Evolutionary conservation across 2,888 invertebrate species (phyloP).

Genomic region (Xanthorhoe spadicearia): DNA sequence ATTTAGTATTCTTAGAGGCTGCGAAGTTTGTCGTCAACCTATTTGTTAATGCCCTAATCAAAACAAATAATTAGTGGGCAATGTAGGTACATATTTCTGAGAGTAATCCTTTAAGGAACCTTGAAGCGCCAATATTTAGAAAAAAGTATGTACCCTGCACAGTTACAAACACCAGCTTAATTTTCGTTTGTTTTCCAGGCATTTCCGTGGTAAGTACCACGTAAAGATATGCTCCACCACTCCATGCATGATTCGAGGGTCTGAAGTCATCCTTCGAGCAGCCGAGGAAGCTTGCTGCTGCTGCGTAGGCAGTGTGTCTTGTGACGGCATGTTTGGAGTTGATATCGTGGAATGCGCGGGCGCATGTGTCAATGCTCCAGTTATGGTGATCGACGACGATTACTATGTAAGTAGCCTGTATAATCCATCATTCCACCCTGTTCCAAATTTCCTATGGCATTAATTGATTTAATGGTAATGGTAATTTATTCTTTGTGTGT

Average conservation of each 20-base stretch:
- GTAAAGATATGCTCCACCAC: slow-evolving; percentile 73
- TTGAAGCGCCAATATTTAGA: neutral
- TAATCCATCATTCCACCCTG: no score
- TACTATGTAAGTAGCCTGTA: slow-evolving; percentile 64
- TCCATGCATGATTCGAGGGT: slow-evolving; percentile 75
- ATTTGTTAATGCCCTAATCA: no score
- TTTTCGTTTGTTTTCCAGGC: slow-evolving; percentile 49
- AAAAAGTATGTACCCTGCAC: no score
- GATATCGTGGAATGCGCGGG: slow-evolving; percentile 73
- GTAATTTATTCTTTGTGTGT: no score
- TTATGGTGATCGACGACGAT: slow-evolving; percentile 73
- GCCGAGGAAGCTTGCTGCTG: slow-evolving; percentile 66
- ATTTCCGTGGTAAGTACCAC: slow-evolving; percentile 67
- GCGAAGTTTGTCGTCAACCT: no score
- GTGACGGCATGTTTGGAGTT: slow-evolving; percentile 69
- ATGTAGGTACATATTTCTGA: no score
- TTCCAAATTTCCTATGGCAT: no score
- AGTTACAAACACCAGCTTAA: neutral
- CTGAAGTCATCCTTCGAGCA: slow-evolving; percentile 62
- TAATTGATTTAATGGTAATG: no score
- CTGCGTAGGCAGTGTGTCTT: slow-evolving; percentile 60
- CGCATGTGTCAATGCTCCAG: slow-evolving; percentile 75
- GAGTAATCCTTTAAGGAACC: neutral
- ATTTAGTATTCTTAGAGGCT: no score
- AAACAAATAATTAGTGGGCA: no score